Evolutionary conservation across 2,797 vertebrate genomes (phyloP).

Genomic region (Cyclopterus lumpus): DNA sequence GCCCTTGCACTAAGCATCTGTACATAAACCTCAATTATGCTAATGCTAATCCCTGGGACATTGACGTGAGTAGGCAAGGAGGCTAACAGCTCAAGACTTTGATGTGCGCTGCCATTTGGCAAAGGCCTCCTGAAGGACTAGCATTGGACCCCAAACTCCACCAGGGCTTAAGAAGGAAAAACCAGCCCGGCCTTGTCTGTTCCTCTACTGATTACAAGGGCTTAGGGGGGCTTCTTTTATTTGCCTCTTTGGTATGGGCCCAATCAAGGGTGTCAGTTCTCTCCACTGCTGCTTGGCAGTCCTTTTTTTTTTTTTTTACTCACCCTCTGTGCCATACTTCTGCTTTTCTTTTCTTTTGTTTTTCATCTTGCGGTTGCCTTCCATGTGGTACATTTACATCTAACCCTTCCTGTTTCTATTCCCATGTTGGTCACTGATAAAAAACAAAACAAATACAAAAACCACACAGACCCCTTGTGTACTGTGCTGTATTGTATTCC

Average conservation of each 20-base stretch:
- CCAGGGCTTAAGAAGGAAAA: slow-evolving; percentile 77
- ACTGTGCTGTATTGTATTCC: background rate
- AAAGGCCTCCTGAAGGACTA: slow-evolving; percentile 66
- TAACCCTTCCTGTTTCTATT: slow-evolving; percentile 39
- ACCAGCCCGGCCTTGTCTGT: slow-evolving; percentile 78
- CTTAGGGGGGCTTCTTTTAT: slow-evolving; percentile 81
- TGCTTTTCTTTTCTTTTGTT: slow-evolving; percentile 54
- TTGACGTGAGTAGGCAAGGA: slow-evolving; percentile 80
- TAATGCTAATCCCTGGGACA: slow-evolving; percentile 84
- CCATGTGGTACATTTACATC: slow-evolving; percentile 38
- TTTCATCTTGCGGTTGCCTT: slow-evolving; percentile 43
- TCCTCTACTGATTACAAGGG: slow-evolving; percentile 81
- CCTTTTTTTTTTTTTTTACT: slow-evolving; percentile 38
- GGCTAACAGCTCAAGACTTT: slow-evolving; percentile 83
- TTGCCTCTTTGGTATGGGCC: slow-evolving; percentile 75
- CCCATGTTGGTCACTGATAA: slow-evolving; percentile 25
- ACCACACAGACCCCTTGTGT: background rate
- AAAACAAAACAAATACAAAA: slow-evolving; percentile 35
- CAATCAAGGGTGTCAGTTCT: slow-evolving; percentile 76
- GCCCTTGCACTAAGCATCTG: slow-evolving; percentile 80
- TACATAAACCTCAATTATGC: slow-evolving; percentile 87
- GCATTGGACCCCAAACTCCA: slow-evolving; percentile 78
- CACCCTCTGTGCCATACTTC: slow-evolving; percentile 46
- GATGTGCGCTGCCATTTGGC: slow-evolving; percentile 81
- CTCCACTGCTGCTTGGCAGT: slow-evolving; percentile 65